phyloP scores from a whole-genome alignment of 2,113 vertebrate species.

The Heteronetta atricapilla region DNA sequence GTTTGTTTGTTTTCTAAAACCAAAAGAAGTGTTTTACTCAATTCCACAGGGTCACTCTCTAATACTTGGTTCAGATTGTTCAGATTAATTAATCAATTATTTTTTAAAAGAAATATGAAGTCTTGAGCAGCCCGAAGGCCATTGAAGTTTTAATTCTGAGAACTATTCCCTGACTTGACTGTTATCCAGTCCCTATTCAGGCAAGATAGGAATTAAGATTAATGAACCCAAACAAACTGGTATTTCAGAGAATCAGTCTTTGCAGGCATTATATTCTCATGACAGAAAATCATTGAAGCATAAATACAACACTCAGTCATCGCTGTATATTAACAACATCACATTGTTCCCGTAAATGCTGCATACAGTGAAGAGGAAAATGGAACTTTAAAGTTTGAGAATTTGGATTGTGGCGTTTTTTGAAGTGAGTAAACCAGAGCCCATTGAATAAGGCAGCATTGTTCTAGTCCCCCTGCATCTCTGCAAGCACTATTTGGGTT shows the following conservation, averaged over 20 bases:
- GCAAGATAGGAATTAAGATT: conserved; percentile 69
- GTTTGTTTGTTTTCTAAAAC: neutral
- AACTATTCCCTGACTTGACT: conserved; percentile 36
- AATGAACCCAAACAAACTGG: conserved; percentile 64
- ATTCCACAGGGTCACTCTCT: neutral
- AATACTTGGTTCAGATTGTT: neutral
- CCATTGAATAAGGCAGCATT: neutral
- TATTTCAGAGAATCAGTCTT: conserved; percentile 60
- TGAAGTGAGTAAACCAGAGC: neutral
- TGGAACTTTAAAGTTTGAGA: conserved; percentile 24
- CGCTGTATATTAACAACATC: conserved; percentile 56
- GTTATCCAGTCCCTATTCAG: conserved; percentile 36
- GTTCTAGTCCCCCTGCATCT: neutral
- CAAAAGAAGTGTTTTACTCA: neutral
- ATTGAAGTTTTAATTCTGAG: conserved; percentile 42
- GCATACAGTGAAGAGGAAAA: conserved; percentile 31
- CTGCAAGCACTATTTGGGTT: neutral
- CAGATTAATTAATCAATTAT: conserved; percentile 12
- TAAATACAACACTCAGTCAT: conserved; percentile 44
- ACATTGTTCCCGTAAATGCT: conserved; percentile 57
- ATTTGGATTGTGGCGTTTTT: neutral
- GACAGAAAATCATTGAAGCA: conserved; percentile 67
- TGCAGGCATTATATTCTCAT: conserved; percentile 65
- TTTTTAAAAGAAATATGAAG: neutral
- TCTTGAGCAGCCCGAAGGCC: neutral